Evolutionary conservation across 2,888 invertebrate genomes (phyloP).

Genomic region (Minunthozetes semirufus): DNA sequence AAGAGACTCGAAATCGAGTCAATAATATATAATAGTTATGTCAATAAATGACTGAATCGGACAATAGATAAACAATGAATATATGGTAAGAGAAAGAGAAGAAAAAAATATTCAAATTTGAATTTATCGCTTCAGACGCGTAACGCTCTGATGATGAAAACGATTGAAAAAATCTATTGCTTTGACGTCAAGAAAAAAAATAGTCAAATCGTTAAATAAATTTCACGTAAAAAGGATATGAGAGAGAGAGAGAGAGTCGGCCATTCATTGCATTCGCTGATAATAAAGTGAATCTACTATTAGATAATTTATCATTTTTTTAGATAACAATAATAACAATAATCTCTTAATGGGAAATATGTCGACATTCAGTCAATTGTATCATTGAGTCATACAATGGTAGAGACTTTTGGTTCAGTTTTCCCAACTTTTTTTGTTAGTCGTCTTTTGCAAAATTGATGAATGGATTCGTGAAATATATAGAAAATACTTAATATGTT

Average conservation of each 20-base stretch:
- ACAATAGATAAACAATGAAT: conserved; percentile 21
- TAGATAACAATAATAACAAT: conserved; percentile 24
- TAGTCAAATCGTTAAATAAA: background rate
- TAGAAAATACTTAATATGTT: conserved; percentile 4
- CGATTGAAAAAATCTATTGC: background rate
- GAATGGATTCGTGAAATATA: background rate
- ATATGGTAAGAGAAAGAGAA: background rate
- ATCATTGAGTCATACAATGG: conserved; percentile 11
- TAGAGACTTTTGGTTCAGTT: background rate
- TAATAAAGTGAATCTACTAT: conserved; percentile 20
- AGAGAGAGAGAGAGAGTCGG: background rate
- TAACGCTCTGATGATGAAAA: conserved; percentile 22
- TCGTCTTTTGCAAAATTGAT: background rate
- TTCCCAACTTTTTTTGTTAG: background rate
- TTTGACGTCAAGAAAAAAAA: conserved; percentile 22
- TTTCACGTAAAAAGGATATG: conserved; percentile 10
- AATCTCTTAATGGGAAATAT: conserved; percentile 29
- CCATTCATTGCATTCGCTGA: conserved; percentile 9
- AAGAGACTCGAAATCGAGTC: conserved; percentile 22
- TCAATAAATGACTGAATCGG: conserved; percentile 29
- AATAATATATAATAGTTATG: conserved; percentile 27
- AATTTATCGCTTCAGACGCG: conserved; percentile 6
- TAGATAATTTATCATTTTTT: conserved; percentile 27
- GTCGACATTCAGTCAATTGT: conserved; percentile 31
- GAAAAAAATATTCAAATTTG: background rate